Evolutionary conservation across 2,888 invertebrate genomes (phyloP), one percentile per base, ranked within the genome.

Genomic region (Panopea generosa): DNA sequence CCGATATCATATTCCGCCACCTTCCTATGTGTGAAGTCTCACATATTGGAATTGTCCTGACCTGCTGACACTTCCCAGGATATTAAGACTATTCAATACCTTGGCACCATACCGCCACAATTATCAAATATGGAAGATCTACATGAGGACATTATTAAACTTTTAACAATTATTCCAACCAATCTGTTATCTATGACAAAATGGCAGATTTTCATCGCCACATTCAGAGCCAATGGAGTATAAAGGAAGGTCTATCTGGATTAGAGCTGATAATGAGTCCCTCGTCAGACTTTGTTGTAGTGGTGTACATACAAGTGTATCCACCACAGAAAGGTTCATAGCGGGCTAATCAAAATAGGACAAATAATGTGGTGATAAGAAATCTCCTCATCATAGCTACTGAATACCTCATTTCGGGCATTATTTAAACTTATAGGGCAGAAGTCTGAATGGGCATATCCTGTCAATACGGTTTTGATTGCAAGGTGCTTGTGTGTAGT

Each of bases 351-450:
- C 69, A 69, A 69, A 43, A 60, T 69, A 38, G 69, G 69, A 55
- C 69, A 61, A 49, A 69, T 62, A 69, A 33, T 55, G 43, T 40
- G 26, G 1, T 27, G 63, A 65, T 65, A 65, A 65, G 43, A 65
- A 27, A 43, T 40, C 29, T 43, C 26, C 29, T 20, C 45, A 55
- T 55, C 55, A 61, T 61, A 27, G 55, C 53, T 65, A 45, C 53
- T 69, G 53, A 55, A 61, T 61, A 53, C 69, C 47, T 61, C 53
- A 33, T 55, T 60, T 61, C 45, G 61, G 45, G 55, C 16, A 55
- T 59, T 61, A 69, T 61, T 47, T 55, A 61, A 61, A 55, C 53
- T 69, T 61, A 69, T 69, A 61, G 61, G 61, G 69, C 61, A 61
- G 29, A 24, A 67, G 27, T 33, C 45, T 69, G 69, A 61, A 69